phyloP scores from a whole-genome alignment of 2,888 invertebrate genomes.

The Drosophila borealis region DNA sequence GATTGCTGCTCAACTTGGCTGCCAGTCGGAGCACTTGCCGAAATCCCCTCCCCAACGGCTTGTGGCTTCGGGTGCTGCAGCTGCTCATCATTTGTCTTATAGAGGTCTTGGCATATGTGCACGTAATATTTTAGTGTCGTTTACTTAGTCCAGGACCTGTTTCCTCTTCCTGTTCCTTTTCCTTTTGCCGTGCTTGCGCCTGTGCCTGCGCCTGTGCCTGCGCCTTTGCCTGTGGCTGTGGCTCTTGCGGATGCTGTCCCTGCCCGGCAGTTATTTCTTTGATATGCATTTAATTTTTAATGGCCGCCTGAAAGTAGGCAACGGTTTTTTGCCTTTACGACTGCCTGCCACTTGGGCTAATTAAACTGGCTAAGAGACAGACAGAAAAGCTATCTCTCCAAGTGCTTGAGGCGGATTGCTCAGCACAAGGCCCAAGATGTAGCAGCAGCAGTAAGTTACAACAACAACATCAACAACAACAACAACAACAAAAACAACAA shows the following conservation, averaged over 20 bases:
- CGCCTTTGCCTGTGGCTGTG: neutral
- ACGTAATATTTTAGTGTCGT: constrained; percentile 72
- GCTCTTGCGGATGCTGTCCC: constrained; percentile 10
- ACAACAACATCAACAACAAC: neutral
- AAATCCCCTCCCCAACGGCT: neutral
- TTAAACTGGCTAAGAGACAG: constrained; percentile 57
- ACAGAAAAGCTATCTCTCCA: constrained; percentile 25
- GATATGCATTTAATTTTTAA: constrained; percentile 74
- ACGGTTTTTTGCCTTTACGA: constrained; percentile 58
- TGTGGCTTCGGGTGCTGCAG: constrained; percentile 26
- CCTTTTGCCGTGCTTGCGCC: constrained; percentile 1
- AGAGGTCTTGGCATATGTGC: constrained; percentile 64
- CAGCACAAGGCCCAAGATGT: constrained; percentile 5
- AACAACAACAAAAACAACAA: neutral
- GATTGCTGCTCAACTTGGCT: constrained; percentile 65
- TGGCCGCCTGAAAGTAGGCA: constrained; percentile 70
- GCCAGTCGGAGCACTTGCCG: neutral
- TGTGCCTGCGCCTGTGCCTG: neutral
- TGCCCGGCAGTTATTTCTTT: constrained; percentile 56
- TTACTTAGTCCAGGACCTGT: constrained; percentile 46
- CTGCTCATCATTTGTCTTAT: constrained; percentile 45
- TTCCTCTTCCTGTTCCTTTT: constrained; percentile 10
- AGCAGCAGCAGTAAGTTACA: neutral
- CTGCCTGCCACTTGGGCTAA: constrained; percentile 63
- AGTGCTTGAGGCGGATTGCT: constrained; percentile 10